phyloP scores from a whole-genome alignment of 2,888 invertebrate genomes.

The Dolichopus griseipennis region DNA sequence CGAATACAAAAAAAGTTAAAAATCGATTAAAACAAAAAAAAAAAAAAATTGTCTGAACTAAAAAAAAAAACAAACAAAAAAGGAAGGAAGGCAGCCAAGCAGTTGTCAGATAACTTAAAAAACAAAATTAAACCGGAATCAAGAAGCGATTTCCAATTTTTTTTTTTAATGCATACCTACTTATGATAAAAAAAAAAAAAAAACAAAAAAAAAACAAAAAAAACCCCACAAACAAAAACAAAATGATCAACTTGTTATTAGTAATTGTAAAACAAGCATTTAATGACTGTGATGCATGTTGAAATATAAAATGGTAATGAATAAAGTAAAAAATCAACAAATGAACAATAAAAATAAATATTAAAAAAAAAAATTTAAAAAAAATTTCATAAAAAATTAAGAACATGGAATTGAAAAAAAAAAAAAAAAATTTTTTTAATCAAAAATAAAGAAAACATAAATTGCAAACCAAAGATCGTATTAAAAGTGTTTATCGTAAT shows the following conservation, averaged over 20 bases:
- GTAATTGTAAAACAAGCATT: conserved; percentile 2
- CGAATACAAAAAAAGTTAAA: neutral
- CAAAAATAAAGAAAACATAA: neutral
- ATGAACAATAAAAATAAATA: neutral
- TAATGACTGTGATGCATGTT: neutral
- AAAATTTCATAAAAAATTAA: neutral
- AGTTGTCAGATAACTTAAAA: too few relatives aligned
- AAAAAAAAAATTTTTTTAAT: neutral
- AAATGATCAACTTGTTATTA: conserved; percentile 1
- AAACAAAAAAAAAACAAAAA: neutral
- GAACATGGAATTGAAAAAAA: neutral
- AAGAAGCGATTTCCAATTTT: too few relatives aligned
- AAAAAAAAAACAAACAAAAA: too few relatives aligned
- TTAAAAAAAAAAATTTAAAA: neutral
- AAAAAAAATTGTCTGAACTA: neutral
- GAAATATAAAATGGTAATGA: neutral
- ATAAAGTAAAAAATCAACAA: neutral
- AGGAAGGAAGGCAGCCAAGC: too few relatives aligned
- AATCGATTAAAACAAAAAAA: neutral
- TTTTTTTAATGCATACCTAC: neutral
- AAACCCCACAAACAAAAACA: neutral
- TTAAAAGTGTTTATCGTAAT: neutral
- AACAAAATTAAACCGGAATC: too few relatives aligned
- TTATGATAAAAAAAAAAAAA: neutral
- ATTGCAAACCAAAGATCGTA: neutral